Evolutionary conservation across 2,888 invertebrate genomes (phyloP).

Genomic region (Synergus laeviventris): DNA sequence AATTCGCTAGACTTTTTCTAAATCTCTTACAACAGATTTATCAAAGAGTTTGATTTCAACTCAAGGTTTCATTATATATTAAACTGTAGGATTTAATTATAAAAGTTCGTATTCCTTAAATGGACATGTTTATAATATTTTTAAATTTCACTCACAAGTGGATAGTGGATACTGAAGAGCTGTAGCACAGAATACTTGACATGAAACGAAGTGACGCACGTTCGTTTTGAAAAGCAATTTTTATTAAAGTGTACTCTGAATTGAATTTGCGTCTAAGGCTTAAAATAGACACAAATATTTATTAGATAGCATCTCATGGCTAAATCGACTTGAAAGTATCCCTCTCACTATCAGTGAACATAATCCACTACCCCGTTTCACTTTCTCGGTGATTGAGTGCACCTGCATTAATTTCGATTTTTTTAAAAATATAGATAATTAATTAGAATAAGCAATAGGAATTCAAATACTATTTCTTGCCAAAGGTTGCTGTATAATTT

Average conservation of each 20-base stretch:
- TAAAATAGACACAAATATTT: no score
- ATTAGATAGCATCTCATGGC: not conserved
- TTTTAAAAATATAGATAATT: not conserved
- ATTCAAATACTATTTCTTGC: no score
- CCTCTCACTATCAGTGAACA: not conserved
- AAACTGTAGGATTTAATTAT: no score
- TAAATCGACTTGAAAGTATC: constrained; percentile 12
- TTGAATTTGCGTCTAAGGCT: not conserved
- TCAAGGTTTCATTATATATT: no score
- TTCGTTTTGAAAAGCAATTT: not conserved
- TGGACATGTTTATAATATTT: no score
- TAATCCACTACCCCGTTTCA: not conserved
- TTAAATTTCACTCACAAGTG: not conserved
- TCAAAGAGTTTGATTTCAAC: not conserved
- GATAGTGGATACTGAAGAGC: no score
- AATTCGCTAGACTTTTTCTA: no score
- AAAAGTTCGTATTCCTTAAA: no score
- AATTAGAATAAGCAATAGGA: not conserved
- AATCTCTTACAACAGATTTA: no score
- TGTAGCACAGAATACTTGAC: not conserved
- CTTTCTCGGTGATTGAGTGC: not conserved
- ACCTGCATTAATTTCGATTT: not conserved
- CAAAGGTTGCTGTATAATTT: no score
- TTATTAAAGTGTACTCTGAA: constrained; percentile 1
- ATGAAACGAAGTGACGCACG: not conserved